Conservation (phyloP, 1,140 invertebrate genomes). For the Drosophila nannoptera region DNA sequence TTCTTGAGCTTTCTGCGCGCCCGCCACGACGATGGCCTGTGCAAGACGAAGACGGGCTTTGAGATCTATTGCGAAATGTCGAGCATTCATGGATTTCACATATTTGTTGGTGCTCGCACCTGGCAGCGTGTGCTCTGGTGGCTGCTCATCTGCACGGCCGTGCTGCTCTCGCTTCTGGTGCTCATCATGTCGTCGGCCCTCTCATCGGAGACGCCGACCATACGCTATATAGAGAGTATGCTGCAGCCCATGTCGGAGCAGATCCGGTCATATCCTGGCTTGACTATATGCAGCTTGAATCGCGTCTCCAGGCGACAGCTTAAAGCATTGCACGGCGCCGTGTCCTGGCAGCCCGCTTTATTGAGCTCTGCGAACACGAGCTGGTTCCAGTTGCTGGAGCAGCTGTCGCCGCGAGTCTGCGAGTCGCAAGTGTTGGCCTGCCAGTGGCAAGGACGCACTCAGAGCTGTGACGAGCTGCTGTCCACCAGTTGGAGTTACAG, state of each 20-base stretch:
- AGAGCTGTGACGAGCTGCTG: constrained; percentile 81
- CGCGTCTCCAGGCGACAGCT: constrained; percentile 12
- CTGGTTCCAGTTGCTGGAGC: constrained; percentile 58
- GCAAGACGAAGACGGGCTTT: constrained; percentile 67
- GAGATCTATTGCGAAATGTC: constrained; percentile 80
- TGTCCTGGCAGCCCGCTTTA: too few relatives aligned
- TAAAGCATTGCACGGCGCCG: constrained; percentile 19
- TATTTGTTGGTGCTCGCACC: constrained; percentile 61
- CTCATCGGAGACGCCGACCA: constrained; percentile 75
- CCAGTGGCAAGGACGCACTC: constrained; percentile 82
- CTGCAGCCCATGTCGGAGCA: constrained; percentile 71
- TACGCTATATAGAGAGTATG: constrained; percentile 82
- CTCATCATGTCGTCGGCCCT: constrained; percentile 77
- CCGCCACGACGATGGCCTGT: constrained; percentile 65
- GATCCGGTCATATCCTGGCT: constrained; percentile 84
- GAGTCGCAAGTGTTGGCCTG: constrained; percentile 80
- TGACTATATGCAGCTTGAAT: constrained; percentile 82
- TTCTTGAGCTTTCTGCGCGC: constrained; percentile 58
- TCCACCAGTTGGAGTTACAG: constrained; percentile 80
- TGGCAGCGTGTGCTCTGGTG: constrained; percentile 79
- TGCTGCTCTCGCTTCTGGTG: constrained; percentile 77
- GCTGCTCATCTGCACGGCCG: constrained; percentile 73
- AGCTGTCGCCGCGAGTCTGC: constrained; percentile 80
- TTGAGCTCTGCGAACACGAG: constrained; percentile 28
- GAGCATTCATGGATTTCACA: constrained; percentile 74